These are phyloP conservation scores for Agonum fuliginosum DNA, from an alignment of 2,888 invertebrate species.

Conservation along the genomic window DNA sequence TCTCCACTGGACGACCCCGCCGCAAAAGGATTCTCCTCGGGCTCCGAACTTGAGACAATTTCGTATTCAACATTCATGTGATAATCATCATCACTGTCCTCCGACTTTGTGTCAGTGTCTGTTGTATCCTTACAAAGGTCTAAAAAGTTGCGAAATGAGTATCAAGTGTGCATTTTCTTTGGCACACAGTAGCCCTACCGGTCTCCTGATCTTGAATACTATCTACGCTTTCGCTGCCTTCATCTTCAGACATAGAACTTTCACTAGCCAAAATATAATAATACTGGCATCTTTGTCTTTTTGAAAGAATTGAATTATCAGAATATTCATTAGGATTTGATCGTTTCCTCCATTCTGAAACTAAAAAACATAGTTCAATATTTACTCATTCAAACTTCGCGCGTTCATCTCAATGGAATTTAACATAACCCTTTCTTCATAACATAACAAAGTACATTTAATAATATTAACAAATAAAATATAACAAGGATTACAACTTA, in stretches of 20 bases:
- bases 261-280: constrained; percentile 72
- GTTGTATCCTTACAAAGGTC: constrained; percentile 70
- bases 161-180: constrained; percentile 30
- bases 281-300: constrained; percentile 61
- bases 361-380: constrained; percentile 31
- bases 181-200: constrained; percentile 72
- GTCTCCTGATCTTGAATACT: constrained; percentile 81
- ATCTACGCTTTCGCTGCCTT: constrained; percentile 77
- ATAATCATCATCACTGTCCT: constrained; percentile 63
- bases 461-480: constrained; percentile 12
- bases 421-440: constrained; percentile 41
- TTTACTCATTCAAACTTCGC: constrained; percentile 25
- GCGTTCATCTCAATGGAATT: neutral
- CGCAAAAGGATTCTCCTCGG: constrained; percentile 64
- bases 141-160: constrained; percentile 67
- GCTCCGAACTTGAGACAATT: constrained; percentile 45
- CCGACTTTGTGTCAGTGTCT: constrained; percentile 68
- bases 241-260: constrained; percentile 70
- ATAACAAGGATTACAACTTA: constrained; percentile 22
- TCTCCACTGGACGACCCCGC: constrained; percentile 76
- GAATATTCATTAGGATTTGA: neutral
- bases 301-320: constrained; percentile 42
- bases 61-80: constrained; percentile 69
- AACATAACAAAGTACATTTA: constrained; percentile 10
- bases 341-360: constrained; percentile 54